Evolutionary conservation across 2,797 vertebrate genomes (phyloP), one percentile per base, ranked within the genome.

Genomic region (Neostethus bicornis): DNA sequence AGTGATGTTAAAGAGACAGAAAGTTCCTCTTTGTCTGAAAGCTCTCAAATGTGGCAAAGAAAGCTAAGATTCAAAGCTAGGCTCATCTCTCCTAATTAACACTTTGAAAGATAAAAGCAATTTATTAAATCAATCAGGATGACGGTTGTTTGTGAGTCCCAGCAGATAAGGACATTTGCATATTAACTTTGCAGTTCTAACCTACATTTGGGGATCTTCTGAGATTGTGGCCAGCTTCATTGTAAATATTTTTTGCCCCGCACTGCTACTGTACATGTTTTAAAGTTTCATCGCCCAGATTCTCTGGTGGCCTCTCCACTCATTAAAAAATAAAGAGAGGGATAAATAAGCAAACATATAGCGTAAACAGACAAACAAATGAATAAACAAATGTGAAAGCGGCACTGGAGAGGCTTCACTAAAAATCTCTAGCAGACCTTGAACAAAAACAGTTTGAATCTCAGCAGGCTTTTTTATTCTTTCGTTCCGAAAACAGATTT

Each of bases 61-160:
- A 86, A 79, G 78, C 74, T 41, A 42, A 25, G 74, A 93, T 92
- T 95, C 93, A 96, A 94, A 96, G 93, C 90, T 84, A 81, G 88
- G 93, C 95, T 93, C 94, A 89, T 95, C 95, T 93, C 94, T 93
- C 94, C 94, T 97, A 98, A 98, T 98, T 97, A 98, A 94, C 95
- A 94, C 95, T 97, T 96, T 96, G 93, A 95, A 94, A 97, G 96
- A 97, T 98, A 96, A 97, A 96, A 96, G 94, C 92, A 92, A 92
- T 92, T 95, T 96, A 96, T 98, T 96, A 94, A 97, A 96, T 98
- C 96, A 96, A 96, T 98, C 95, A 95, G 85, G 93, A 93, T 93
- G 93, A 94, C 89, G 93, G 92, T 94, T 96, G 95, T 97, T 98
- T 98, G 95, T 97, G 96, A 95, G 91, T 96, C 94, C 94, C 95